These are phyloP conservation scores for Sicus ferrugineus DNA, from an alignment of 2,888 invertebrate genomes.

Conservation along the genomic window DNA sequence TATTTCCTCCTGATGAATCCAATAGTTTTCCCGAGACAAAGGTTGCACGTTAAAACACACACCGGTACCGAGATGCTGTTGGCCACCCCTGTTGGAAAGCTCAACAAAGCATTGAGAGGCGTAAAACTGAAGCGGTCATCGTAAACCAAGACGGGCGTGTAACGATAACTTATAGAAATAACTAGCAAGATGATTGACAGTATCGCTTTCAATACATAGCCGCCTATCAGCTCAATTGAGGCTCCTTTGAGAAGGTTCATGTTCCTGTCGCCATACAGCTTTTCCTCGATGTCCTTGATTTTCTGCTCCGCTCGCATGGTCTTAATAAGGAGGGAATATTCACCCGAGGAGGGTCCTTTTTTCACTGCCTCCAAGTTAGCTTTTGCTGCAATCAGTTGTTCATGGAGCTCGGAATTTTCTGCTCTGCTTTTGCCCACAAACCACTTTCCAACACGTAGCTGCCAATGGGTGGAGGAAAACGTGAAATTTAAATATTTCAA, in stretches of 20 bases:
- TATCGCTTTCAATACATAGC: conserved; percentile 62
- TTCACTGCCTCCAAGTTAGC: conserved; percentile 47
- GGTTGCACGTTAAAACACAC: conserved; percentile 67
- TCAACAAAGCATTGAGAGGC: conserved; percentile 65
- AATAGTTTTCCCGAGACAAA: conserved; percentile 59
- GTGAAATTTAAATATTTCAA: neutral
- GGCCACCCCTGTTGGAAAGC: conserved; percentile 65
- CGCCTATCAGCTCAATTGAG: conserved; percentile 50
- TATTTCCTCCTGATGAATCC: conserved; percentile 46
- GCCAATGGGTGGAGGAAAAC: neutral
- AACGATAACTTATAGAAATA: conserved; percentile 64
- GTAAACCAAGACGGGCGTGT: conserved; percentile 65
- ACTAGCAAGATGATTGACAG: conserved; percentile 59
- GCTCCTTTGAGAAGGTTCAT: conserved; percentile 47
- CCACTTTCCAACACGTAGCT: conserved; percentile 42
- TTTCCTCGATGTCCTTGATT: conserved; percentile 45
- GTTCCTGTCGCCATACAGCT: conserved; percentile 43
- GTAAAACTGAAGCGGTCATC: conserved; percentile 63
- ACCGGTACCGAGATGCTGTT: conserved; percentile 67
- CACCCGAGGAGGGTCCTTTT: conserved; percentile 47
- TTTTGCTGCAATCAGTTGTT: conserved; percentile 46
- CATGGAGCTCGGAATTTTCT: conserved; percentile 35
- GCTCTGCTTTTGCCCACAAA: conserved; percentile 21
- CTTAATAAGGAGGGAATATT: conserved; percentile 52
- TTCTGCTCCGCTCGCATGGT: conserved; percentile 57